Conservation (phyloP, 1,140 invertebrate genomes). For the Pseudomyrmex dendroicus region DNA sequence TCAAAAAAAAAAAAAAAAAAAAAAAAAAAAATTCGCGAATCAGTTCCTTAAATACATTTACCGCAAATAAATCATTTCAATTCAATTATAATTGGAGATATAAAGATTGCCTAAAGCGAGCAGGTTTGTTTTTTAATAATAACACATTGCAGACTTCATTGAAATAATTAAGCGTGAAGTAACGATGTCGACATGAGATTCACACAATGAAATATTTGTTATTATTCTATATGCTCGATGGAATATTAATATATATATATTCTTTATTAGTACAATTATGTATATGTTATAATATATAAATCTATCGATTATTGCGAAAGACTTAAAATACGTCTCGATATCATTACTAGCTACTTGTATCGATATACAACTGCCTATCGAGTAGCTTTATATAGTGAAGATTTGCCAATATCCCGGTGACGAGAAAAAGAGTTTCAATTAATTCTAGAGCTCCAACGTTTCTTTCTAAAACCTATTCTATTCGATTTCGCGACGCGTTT, state of each 20-base stretch:
- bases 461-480: conserved; percentile 52
- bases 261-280: conserved; percentile 20
- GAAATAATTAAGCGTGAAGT: background rate
- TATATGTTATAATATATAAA: conserved; percentile 59
- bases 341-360: conserved; percentile 53
- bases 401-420: conserved; percentile 71
- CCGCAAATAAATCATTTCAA: background rate
- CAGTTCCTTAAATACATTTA: conserved; percentile 57
- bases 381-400: conserved; percentile 63
- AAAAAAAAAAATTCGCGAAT: conserved; percentile 26
- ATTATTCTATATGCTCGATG: background rate
- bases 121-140: background rate
- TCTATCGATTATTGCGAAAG: conserved; percentile 67
- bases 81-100: background rate
- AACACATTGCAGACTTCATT: background rate
- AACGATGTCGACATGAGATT: background rate
- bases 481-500: conserved; percentile 54
- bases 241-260: background rate
- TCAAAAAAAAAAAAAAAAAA: background rate
- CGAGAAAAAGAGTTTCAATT: conserved; percentile 17
- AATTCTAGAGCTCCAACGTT: background rate
- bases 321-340: conserved; percentile 53
- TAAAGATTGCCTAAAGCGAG: conserved; percentile 11
- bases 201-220: conserved; percentile 11
- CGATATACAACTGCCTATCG: conserved; percentile 43